These are phyloP conservation scores for Falcaria lacertinaria DNA, from an alignment of 2,888 invertebrate species.

Conservation along the genomic window DNA sequence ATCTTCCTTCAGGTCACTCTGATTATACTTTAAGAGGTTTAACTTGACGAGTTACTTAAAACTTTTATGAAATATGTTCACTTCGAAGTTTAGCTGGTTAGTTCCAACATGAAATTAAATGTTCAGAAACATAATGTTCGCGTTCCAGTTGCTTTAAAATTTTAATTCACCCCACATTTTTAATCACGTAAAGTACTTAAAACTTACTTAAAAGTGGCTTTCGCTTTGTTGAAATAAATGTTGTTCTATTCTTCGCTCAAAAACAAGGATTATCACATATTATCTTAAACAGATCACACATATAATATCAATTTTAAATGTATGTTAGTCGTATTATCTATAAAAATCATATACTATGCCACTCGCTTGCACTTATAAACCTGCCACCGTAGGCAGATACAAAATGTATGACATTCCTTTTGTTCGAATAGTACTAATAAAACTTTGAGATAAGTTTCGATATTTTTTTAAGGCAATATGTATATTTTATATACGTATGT, in stretches of 20 bases:
- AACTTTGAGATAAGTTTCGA: too few relatives aligned
- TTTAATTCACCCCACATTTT: not conserved
- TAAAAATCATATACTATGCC: too few relatives aligned
- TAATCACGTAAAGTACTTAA: not conserved
- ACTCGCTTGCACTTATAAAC: too few relatives aligned
- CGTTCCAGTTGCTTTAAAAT: conserved; percentile 10
- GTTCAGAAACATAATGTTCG: conserved; percentile 14
- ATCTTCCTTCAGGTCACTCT: conserved; percentile 32
- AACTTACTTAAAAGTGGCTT: not conserved
- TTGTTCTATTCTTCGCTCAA: not conserved
- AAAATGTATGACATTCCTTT: too few relatives aligned
- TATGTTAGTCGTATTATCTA: too few relatives aligned
- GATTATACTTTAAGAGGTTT: conserved; percentile 40
- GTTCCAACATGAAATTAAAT: conserved; percentile 29
- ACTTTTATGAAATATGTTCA: conserved; percentile 48
- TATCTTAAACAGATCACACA: too few relatives aligned
- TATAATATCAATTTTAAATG: too few relatives aligned
- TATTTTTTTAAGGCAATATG: too few relatives aligned
- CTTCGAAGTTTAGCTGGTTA: conserved; percentile 29
- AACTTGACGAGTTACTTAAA: conserved; percentile 27
- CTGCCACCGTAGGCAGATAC: too few relatives aligned
- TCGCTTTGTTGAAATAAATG: not conserved
- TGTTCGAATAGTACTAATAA: too few relatives aligned
- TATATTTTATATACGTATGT: too few relatives aligned
- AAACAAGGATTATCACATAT: too few relatives aligned